Percentiles rank a stretch among this genome's conserved stretches.
Conservation (phyloP, 2,888 invertebrate genomes). For the Toxonevra muliebris region DNA sequence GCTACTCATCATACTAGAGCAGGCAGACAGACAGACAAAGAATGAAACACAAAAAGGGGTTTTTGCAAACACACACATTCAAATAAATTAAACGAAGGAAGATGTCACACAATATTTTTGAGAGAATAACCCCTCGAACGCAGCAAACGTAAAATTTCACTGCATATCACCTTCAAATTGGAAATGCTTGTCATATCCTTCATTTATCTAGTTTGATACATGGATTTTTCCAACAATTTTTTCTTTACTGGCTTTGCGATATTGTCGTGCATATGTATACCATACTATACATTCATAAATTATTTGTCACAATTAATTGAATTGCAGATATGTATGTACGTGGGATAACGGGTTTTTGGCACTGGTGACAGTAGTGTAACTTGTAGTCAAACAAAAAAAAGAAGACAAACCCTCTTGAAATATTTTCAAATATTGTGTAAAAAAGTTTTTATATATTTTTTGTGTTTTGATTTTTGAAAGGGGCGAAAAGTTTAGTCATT, state of each 20-base stretch:
- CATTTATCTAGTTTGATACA: conserved; percentile 52
- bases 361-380: neutral
- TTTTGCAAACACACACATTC: conserved; percentile 35
- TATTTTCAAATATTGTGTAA: conserved; percentile 5
- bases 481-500: too few species aligned
- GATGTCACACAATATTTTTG: conserved; percentile 27
- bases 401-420: conserved; percentile 23
- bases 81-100: conserved; percentile 11
- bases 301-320: conserved; percentile 60
- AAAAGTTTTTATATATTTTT: neutral
- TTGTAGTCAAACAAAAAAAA: neutral
- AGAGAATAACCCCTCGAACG: conserved; percentile 23
- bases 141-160: conserved; percentile 23
- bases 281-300: conserved; percentile 55
- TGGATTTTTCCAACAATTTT: conserved; percentile 40
- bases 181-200: conserved; percentile 65
- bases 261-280: conserved; percentile 16
- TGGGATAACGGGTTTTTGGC: conserved; percentile 5
- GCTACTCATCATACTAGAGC: conserved; percentile 43
- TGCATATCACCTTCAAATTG: conserved; percentile 55
- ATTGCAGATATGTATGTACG: conserved; percentile 50
- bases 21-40: conserved; percentile 14
- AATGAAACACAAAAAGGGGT: conserved; percentile 44
- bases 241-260: conserved; percentile 7
- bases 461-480: neutral